Evolutionary conservation across 2,888 invertebrate species (phyloP).

Genomic region (Imbricaverruca yamaguchii): DNA sequence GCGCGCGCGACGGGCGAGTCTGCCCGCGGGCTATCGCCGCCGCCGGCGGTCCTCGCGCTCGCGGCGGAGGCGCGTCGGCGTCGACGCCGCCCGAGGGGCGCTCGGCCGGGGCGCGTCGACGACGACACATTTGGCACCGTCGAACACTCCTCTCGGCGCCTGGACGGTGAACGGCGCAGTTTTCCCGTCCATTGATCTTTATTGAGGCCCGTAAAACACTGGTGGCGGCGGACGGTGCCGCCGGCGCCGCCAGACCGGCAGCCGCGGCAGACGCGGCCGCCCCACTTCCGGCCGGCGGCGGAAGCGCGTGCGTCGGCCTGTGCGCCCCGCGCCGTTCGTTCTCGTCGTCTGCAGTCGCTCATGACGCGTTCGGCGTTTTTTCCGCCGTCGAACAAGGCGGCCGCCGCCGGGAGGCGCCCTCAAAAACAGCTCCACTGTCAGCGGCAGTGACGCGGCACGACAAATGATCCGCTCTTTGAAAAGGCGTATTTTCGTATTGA

Average conservation of each 20-base stretch:
- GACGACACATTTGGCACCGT: slow-evolving; percentile 15
- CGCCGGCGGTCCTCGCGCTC: background rate
- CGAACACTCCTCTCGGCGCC: background rate
- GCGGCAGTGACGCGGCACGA: no score
- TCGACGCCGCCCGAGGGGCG: background rate
- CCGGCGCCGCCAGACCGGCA: background rate
- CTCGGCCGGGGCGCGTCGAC: background rate
- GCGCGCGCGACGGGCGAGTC: background rate
- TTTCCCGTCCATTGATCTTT: slow-evolving; percentile 12
- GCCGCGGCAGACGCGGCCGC: no score
- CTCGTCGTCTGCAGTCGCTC: background rate
- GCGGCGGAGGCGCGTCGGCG: background rate
- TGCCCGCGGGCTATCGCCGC: no score
- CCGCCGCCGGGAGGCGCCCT: background rate
- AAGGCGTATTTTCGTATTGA: no score
- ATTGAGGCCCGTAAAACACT: slow-evolving; percentile 3
- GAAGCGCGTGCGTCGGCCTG: background rate
- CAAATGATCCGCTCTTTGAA: no score
- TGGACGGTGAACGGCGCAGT: background rate
- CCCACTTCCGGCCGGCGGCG: background rate
- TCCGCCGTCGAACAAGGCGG: background rate
- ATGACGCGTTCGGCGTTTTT: no score
- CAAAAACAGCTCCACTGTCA: background rate
- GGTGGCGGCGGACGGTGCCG: background rate
- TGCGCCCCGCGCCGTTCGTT: background rate